Evolutionary conservation across 1,140 invertebrate genomes (phyloP), one percentile per base, ranked within the genome.

Genomic region (Caenorhabditis elegans): DNA sequence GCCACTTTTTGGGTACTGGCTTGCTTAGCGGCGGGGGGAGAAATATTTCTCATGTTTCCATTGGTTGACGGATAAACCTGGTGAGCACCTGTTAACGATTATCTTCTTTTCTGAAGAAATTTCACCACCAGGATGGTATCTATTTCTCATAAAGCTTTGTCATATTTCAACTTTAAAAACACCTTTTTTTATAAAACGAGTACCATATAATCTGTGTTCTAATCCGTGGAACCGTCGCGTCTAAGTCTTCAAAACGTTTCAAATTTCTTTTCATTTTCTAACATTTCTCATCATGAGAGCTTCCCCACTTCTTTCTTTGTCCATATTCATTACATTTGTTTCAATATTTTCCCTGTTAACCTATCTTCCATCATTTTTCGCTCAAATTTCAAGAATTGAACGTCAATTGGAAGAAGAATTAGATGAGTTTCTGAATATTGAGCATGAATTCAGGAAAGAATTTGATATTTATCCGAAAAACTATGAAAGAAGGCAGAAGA

Each of bases 261-360:
- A 53, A 26, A 26, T 31, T 19, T 70, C 6, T 70, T 43, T 39
- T 10, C 1, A 36, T 17, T 70, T 70, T 11, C n/a, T 22, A 31
- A 4, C 1, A 10, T 8, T 39, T 22, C n/a, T 24, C 17, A 28
- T 13, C 10, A 70, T 70, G 60, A 70, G 28, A 26, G 60, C 31
- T 70, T 70, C 60, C 43, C 43, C 60, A 13, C 60, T 70, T 70
- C 60, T 70, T 31, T 70, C 60, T 24, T 8, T 70, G 8, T 70
- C 60, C 17, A 70, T 70, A 39, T 70, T 70, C 34, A 70, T 70
- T 4, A 70, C 60, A 17, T 39, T 70, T 24, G 60, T 70, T 19
- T 70, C 60, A 39, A 70, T 70, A n/a, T 70, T 70, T 34, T 70
- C 60, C 28, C n/a, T 70, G 10, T 70, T 70, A 17, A 39, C 60